Conservation (phyloP, 2,888 invertebrate genomes). For the Acheta domesticus region DNA sequence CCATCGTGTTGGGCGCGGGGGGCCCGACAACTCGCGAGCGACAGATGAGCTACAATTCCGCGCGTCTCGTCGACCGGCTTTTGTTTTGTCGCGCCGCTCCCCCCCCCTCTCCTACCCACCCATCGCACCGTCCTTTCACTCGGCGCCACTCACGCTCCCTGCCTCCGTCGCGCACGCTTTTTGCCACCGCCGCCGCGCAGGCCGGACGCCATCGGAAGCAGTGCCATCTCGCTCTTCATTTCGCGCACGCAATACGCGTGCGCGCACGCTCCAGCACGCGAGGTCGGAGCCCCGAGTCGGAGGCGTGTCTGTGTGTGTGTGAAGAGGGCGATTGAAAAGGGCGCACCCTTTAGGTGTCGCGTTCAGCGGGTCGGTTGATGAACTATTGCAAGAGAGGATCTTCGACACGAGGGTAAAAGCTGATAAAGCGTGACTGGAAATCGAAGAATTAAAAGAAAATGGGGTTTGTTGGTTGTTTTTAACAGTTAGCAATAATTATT, state of each 20-base stretch:
- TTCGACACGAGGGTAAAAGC: too few relatives aligned
- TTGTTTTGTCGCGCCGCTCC: background rate
- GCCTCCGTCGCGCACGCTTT: background rate
- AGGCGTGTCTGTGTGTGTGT: too few relatives aligned
- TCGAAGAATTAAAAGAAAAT: too few relatives aligned
- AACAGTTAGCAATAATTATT: too few relatives aligned
- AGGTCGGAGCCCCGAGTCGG: too few relatives aligned
- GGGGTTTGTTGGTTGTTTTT: too few relatives aligned
- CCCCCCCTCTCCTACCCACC: background rate
- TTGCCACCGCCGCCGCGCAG: too few relatives aligned
- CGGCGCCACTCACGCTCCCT: background rate
- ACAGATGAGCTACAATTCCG: slow-evolving; percentile 18
- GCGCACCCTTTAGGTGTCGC: too few relatives aligned
- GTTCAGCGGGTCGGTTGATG: too few relatives aligned
- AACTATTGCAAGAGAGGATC: too few relatives aligned
- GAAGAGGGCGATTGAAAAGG: too few relatives aligned
- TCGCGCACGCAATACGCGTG: background rate
- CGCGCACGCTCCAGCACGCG: background rate
- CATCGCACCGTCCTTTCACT: background rate
- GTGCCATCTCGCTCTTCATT: background rate
- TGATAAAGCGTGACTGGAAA: too few relatives aligned
- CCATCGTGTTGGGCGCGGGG: background rate
- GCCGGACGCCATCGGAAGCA: background rate
- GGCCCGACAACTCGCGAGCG: background rate
- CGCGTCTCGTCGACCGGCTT: slow-evolving; percentile 10